Evolutionary conservation across 2,888 invertebrate species (phyloP).

Genomic region (Escarpia spicata): DNA sequence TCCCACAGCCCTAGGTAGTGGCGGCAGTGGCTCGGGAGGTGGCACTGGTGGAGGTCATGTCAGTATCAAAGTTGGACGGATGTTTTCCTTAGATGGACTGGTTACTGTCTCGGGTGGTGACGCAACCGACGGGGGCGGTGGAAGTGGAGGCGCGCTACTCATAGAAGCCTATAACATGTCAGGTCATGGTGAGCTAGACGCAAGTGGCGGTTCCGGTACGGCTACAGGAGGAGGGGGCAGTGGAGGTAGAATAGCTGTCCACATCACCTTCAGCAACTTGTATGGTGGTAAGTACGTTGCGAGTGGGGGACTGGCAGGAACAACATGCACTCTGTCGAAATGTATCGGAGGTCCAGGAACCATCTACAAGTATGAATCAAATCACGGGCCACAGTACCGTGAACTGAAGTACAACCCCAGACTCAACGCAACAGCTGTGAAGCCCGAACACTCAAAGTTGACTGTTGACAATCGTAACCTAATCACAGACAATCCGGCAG

Average conservation of each 20-base stretch:
- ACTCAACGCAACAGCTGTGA: conserved; percentile 44
- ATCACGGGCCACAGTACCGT: conserved; percentile 50
- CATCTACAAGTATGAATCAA: conserved; percentile 52
- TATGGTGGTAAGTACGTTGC: conserved; percentile 48
- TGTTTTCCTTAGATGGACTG: conserved; percentile 48
- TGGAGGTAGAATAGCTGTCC: conserved; percentile 52
- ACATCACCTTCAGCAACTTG: conserved; percentile 45
- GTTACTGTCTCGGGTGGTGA: conserved; percentile 45
- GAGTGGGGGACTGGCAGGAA: conserved; percentile 49
- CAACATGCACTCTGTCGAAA: conserved; percentile 52
- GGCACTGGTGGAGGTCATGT: conserved; percentile 41
- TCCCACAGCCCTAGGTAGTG: conserved; percentile 45
- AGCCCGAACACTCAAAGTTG: conserved; percentile 51
- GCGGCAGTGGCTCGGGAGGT: conserved; percentile 48
- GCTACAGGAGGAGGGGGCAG: conserved; percentile 46
- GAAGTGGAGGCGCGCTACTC: conserved; percentile 51
- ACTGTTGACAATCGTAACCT: conserved; percentile 46
- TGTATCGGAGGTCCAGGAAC: conserved; percentile 53
- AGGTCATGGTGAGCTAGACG: conserved; percentile 50
- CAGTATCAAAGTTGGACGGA: conserved; percentile 41
- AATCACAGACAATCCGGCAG: conserved; percentile 47
- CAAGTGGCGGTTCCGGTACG: conserved; percentile 44
- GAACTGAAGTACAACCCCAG: conserved; percentile 53
- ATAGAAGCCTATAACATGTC: conserved; percentile 50
- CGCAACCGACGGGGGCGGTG: conserved; percentile 43